Percentiles rank a stretch among this genome's conserved stretches.
These are phyloP conservation scores for Crepidodera aurea DNA, from an alignment of 2,888 invertebrate genomes.

Conservation along the genomic window DNA sequence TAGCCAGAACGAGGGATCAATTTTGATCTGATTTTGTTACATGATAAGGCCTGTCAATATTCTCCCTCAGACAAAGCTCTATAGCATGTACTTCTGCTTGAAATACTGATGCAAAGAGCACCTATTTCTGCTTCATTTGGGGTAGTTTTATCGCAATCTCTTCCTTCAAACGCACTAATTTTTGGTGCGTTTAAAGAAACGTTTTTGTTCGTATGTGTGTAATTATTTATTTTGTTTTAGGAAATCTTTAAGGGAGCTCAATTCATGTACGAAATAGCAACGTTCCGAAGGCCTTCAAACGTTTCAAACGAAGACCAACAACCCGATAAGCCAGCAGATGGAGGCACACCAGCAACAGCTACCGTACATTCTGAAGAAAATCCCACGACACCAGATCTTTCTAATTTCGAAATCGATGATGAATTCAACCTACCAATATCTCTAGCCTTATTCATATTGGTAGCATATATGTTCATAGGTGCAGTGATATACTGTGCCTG, in stretches of 20 bases:
- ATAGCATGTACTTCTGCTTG: no score
- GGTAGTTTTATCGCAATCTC: no score
- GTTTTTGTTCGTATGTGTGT: no score
- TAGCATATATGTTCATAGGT: slow-evolving; percentile 88
- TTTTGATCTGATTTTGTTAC: no score
- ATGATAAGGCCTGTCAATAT: no score
- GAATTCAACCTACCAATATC: slow-evolving; percentile 95
- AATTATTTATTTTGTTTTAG: no score
- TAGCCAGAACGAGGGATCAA: no score
- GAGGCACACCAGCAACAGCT: slow-evolving; percentile 5
- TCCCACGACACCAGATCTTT: slow-evolving; percentile 80
- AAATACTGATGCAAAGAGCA: no score
- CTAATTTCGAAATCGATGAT: slow-evolving; percentile 83
- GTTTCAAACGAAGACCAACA: slow-evolving; percentile 36
- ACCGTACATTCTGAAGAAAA: slow-evolving; percentile 62
- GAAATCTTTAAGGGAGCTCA: slow-evolving; percentile 87
- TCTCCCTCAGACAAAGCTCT: no score
- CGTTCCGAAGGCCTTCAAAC: slow-evolving; percentile 73
- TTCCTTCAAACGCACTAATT: no score
- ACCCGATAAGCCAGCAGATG: slow-evolving; percentile 2
- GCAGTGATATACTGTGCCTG: slow-evolving; percentile 79
- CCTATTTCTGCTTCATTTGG: no score
- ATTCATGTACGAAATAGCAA: slow-evolving; percentile 81
- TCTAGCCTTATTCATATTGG: slow-evolving; percentile 82
- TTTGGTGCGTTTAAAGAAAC: no score